Evolutionary conservation across 2,888 invertebrate genomes (phyloP).

Genomic region (Luffia ferchaultella): DNA sequence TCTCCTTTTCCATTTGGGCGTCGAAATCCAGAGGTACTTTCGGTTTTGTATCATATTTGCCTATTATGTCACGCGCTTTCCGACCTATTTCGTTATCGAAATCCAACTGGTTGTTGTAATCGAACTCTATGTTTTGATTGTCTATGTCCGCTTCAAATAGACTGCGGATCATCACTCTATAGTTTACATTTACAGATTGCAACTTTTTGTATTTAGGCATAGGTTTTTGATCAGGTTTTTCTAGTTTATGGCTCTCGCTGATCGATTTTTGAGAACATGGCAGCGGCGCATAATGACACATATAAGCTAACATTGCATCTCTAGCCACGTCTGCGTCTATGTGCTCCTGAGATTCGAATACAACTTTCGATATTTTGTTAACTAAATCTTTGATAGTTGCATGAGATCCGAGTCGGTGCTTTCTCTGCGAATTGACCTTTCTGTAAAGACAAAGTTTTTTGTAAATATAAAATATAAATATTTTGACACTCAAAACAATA

Average conservation of each 20-base stretch:
- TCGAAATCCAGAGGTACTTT: slow-evolving; percentile 52
- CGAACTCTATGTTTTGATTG: slow-evolving; percentile 47
- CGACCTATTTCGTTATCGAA: slow-evolving; percentile 51
- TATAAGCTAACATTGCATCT: slow-evolving; percentile 84
- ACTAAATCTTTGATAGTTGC: slow-evolving; percentile 78
- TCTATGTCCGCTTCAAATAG: slow-evolving; percentile 43
- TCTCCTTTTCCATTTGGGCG: slow-evolving; percentile 60
- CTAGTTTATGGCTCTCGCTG: neutral
- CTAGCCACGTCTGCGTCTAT: slow-evolving; percentile 76
- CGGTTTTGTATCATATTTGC: slow-evolving; percentile 40
- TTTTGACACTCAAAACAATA: no score
- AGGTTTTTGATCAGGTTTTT: neutral
- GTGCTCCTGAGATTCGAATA: slow-evolving; percentile 73
- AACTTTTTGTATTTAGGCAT: neutral
- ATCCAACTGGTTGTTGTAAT: slow-evolving; percentile 51
- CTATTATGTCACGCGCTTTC: slow-evolving; percentile 51
- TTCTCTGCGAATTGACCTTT: slow-evolving; percentile 66
- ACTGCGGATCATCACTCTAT: neutral
- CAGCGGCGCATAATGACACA: slow-evolving; percentile 83
- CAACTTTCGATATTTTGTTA: slow-evolving; percentile 68
- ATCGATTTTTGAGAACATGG: slow-evolving; percentile 71
- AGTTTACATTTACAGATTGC: neutral
- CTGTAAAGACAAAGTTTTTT: slow-evolving; percentile 30
- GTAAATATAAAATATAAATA: no score
- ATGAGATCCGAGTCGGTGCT: slow-evolving; percentile 73